Base-by-base conservation (phyloP, 2,113 vertebrate genomes). In the Protomyctophum bolini region DNA sequence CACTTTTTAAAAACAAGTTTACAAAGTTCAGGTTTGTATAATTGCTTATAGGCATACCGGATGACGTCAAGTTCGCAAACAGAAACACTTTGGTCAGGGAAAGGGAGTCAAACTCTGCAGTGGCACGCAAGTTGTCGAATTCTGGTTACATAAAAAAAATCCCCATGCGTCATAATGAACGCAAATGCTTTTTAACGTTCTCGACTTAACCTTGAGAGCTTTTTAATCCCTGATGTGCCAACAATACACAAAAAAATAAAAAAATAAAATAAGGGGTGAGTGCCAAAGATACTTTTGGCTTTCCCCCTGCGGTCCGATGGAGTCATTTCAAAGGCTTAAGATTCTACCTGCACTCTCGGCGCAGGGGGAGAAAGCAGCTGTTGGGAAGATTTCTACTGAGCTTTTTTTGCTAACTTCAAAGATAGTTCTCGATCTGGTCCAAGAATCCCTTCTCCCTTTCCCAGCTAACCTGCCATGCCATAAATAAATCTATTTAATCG, bases 281-380 rank as follows among this genome's bases (percentile, higher is more conserved):
- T 65, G 89, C 86, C 85, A 92, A 86, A 79, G 84, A 81, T 82
- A 86, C 68, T 84, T 85, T 88, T 92, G 89, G 87, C 86, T 83
- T 65, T 63, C 60, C 52, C 80, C 63, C 14, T 33, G 62, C 58
- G 15, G 59, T 51, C 75, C 72, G 76, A 87, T 88, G 82, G 87
- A 89, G 83, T 74, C 48, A 33, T 87, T 91, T 92, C 80, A 86
- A 86, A 88, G 77, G 66, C 73, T 75, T n/a, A 47, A 57, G 64
- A 12, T 76, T 86, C 68, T 77, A 88, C 75, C 72, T 83, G 88
- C 86, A 78, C 76, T 54, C 54, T 66, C 56, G 70, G 67, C 46
- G 33, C 73, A 77, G 76, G 64, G 70, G 70, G 77, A 83, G 75
- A 82, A 63, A 82, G 79, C 84, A 90, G 83, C 88, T 90, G 87